Evolutionary conservation across 2,888 invertebrate species (phyloP), one percentile per base, ranked within the genome.

Genomic region (Tenthredo notha): DNA sequence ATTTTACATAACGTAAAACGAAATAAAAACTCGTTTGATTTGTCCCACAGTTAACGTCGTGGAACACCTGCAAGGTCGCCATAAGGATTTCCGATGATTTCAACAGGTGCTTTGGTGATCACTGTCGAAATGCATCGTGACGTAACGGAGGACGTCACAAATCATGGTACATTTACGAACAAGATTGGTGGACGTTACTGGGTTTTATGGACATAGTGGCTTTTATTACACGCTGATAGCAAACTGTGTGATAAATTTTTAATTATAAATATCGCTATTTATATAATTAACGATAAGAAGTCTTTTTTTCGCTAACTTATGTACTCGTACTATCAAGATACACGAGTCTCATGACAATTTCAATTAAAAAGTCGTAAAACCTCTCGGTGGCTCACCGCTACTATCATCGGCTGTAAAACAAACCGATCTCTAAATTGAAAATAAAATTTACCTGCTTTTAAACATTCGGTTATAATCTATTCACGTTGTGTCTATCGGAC

Each of bases 331-430:
- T 15, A 77, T 67, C 67, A 67, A 67, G 67, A 67, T 67, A 67
- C 67, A 18, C 67, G 33, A 50, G 33, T 47, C 77, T 15, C 33
- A 12, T 29, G 50, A 77, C 33, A 18, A 50, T 47, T 18, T 77
- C 29, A 50, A 77, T 77, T 54, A 77, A 29, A 21, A 25, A 77
- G 50, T 77, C 54, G 37, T 77, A 77, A 54, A 77, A n/a, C 54
- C 47, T 37, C 21, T 18, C 12, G 3, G 29, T 25, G 21, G 25
- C 6, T 25, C 3, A 50, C 7, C 29, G 29, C 2, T 6, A 25
- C 77, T 10, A 77, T 29, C 10, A 29, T 21, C 18, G 77, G 50
- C 12, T 40, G 15, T 74, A 21, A 43, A 43, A 43, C 40, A 10
- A 21, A 74, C 43, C 43, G 21, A 12, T 29, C 6, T 54, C 54